Conservation (phyloP, 2,113 vertebrate genomes). For the Rallus limicola region DNA sequence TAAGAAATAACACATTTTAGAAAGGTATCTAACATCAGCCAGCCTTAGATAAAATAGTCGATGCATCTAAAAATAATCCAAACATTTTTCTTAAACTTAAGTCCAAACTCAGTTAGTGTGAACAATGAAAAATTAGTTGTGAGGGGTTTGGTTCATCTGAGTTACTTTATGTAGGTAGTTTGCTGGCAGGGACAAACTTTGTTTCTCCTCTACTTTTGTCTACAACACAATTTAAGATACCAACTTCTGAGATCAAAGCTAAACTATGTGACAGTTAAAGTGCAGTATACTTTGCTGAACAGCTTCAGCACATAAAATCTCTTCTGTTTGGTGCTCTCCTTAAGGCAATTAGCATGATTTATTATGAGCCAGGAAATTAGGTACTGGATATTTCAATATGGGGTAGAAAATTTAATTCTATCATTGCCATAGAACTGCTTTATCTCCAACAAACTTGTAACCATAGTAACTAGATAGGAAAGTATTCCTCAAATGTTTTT, state of each 20-base stretch:
- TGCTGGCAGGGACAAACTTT: neutral
- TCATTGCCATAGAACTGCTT: constrained; percentile 43
- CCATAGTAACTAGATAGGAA: constrained; percentile 70
- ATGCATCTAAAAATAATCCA: neutral
- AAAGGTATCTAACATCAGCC: neutral
- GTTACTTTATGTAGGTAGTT: neutral
- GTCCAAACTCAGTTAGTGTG: neutral
- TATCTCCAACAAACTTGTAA: constrained; percentile 60
- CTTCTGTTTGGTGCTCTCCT: constrained; percentile 14
- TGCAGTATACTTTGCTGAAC: neutral
- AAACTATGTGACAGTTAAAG: neutral
- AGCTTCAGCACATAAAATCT: neutral
- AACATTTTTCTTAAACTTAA: neutral
- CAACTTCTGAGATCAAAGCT: neutral
- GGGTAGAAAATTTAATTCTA: constrained; percentile 67
- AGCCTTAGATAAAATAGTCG: neutral
- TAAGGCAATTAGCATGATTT: constrained; percentile 71
- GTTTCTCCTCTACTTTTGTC: neutral
- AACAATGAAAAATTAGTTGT: neutral
- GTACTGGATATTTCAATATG: constrained; percentile 70
- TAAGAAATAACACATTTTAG: neutral
- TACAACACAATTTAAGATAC: neutral
- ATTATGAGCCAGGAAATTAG: constrained; percentile 75
- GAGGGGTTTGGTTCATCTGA: neutral
- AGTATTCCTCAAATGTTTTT: constrained; percentile 42